Percentiles rank a stretch among this genome's conserved stretches.
These are phyloP conservation scores for Notolabrus celidotus DNA, from an alignment of 2,797 vertebrate species.

Conservation along the genomic window DNA sequence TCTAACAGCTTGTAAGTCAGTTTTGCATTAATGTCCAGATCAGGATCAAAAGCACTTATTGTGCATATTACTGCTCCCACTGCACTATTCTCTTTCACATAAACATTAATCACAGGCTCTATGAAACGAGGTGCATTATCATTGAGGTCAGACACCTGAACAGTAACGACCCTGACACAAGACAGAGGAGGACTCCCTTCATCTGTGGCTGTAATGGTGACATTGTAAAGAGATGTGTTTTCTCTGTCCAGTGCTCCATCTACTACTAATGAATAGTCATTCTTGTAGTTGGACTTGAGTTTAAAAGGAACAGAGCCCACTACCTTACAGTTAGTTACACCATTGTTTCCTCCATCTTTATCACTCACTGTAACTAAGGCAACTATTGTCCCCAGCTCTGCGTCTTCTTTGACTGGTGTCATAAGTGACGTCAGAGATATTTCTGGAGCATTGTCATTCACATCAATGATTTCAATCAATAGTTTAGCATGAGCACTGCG, in stretches of 20 bases:
- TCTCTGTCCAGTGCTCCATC: conserved; percentile 88
- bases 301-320: conserved; percentile 67
- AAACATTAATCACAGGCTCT: conserved; percentile 83
- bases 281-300: conserved; percentile 74
- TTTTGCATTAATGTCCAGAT: conserved; percentile 80
- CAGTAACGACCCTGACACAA: conserved; percentile 81
- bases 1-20: conserved; percentile 85
- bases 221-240: conserved; percentile 84
- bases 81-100: conserved; percentile 89
- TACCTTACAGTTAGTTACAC: conserved; percentile 59
- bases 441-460: conserved; percentile 67
- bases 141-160: conserved; percentile 89
- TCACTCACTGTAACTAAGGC: conserved; percentile 79
- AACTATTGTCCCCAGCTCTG: conserved; percentile 73
- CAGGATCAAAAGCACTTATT: conserved; percentile 85
- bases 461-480: conserved; percentile 75
- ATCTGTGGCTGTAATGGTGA: conserved; percentile 87
- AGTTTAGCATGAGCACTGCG: conserved; percentile 76
- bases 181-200: conserved; percentile 87
- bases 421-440: conserved; percentile 76
- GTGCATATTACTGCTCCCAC: conserved; percentile 80
- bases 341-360: conserved; percentile 77
- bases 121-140: conserved; percentile 89
- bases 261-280: conserved; percentile 84
- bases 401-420: conserved; percentile 74